Percentiles rank a stretch among this genome's conserved stretches.
These are phyloP conservation scores for Pogonomyrmex barbatus DNA, from an alignment of 1,140 invertebrate genomes.

Conservation along the genomic window DNA sequence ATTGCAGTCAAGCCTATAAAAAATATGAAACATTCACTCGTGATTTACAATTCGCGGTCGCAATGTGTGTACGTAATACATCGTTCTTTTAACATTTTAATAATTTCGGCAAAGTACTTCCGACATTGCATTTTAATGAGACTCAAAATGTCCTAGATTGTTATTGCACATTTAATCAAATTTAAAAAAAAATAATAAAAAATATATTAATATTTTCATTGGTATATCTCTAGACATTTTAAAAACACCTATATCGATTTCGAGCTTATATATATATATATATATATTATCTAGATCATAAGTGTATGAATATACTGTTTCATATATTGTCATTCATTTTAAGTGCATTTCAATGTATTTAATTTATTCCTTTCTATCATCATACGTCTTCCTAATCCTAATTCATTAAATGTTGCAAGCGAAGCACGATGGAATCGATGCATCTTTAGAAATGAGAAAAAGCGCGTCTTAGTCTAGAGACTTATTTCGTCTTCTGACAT, in stretches of 20 bases:
- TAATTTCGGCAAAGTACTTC: not conserved
- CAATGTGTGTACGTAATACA: conserved; percentile 1
- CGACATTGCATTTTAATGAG: not conserved
- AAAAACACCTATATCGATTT: too few species aligned
- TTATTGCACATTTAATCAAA: conserved; percentile 17
- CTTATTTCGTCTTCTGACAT: conserved; percentile 47
- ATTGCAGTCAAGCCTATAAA: conserved; percentile 39
- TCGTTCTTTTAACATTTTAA: conserved; percentile 15
- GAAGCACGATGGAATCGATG: conserved; percentile 4
- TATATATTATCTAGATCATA: not conserved
- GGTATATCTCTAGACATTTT: not conserved
- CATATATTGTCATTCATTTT: not conserved
- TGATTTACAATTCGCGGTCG: conserved; percentile 35
- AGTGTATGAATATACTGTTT: not conserved
- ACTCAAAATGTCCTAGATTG: not conserved
- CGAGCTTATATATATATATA: too few species aligned
- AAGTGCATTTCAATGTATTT: not conserved
- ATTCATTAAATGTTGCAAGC: conserved; percentile 5
- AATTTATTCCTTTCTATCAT: not conserved
- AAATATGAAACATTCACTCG: conserved; percentile 47
- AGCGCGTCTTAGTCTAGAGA: not conserved
- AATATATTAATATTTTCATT: not conserved
- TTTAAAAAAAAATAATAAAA: not conserved
- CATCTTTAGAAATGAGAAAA: conserved; percentile 23
- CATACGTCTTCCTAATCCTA: not conserved